Evolutionary conservation across 1,140 invertebrate species (phyloP).

Genomic region (Ganaspis sp.): DNA sequence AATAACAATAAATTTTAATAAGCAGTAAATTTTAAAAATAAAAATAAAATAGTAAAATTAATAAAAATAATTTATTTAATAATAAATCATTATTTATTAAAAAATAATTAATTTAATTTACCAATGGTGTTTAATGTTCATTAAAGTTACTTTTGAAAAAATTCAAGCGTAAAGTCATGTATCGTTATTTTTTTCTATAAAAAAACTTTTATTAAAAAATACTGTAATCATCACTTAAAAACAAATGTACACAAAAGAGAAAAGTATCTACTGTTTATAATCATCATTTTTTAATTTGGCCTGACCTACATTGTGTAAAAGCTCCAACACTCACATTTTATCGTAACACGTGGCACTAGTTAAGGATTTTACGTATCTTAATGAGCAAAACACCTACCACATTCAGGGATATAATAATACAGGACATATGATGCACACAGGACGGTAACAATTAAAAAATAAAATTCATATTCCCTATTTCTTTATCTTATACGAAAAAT

Average conservation of each 20-base stretch:
- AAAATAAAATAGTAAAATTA: no score
- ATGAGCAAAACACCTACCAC: background rate
- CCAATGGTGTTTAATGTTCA: no score
- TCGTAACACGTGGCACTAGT: background rate
- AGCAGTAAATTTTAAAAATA: no score
- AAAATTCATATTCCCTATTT: background rate
- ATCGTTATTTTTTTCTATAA: no score
- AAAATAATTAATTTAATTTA: no score
- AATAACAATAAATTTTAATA: no score
- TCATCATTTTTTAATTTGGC: background rate
- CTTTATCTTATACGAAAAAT: background rate
- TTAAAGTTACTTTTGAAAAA: no score
- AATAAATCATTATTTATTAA: no score
- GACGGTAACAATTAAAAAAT: background rate
- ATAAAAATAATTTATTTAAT: no score
- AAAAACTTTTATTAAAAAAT: no score
- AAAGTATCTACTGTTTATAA: background rate
- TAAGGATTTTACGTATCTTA: constrained; percentile 8
- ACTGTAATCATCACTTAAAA: no score
- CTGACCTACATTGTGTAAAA: background rate
- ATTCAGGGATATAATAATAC: background rate
- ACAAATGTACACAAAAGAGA: background rate
- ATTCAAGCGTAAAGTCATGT: no score
- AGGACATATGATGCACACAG: background rate
- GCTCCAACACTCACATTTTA: background rate